Conservation (phyloP, 2,113 vertebrate species). For the Otus sunia region DNA sequence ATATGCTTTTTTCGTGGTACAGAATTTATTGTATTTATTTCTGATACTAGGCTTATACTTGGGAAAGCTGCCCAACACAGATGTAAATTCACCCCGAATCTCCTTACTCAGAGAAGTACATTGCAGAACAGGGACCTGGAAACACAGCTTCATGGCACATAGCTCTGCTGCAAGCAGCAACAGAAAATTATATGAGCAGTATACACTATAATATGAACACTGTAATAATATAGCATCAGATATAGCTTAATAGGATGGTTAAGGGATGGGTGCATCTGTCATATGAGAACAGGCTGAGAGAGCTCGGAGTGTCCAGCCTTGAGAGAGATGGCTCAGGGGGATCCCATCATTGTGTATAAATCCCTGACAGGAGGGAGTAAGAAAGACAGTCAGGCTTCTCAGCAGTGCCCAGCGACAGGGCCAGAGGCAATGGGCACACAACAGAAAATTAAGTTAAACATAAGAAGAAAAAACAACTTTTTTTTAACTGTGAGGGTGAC, state of each 20-base stretch:
- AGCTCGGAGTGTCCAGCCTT: not conserved
- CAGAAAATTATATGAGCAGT: not conserved
- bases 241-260: not conserved
- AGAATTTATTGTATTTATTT: not conserved
- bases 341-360: not conserved
- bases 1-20: not conserved
- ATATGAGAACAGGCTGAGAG: not conserved
- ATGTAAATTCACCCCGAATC: not conserved
- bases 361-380: fast-evolving
- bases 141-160: fast-evolving
- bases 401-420: not conserved
- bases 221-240: fast-evolving
- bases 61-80: not conserved
- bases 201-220: not conserved
- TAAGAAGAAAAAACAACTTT: not conserved
- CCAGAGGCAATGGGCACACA: not conserved
- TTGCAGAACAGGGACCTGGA: not conserved
- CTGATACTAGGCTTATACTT: not conserved
- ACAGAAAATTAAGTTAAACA: not conserved
- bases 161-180: not conserved
- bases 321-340: not conserved
- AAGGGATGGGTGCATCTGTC: not conserved
- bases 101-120: not conserved
- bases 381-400: not conserved
- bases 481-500: not conserved